Conservation (phyloP, 2,888 invertebrate species). For the Rhingia rostrata region DNA sequence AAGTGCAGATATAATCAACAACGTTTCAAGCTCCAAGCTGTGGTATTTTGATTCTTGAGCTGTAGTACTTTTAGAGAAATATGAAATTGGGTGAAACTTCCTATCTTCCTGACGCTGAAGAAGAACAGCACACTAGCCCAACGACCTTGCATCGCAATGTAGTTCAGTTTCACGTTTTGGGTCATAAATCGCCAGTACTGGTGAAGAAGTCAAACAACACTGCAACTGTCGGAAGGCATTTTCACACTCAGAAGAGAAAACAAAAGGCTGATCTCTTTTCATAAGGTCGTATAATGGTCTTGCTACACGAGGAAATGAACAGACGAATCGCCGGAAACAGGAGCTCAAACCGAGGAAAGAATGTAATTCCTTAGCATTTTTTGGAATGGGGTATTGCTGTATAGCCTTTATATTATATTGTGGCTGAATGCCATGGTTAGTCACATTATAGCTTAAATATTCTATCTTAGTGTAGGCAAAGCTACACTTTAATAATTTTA, state of each 20-base stretch:
- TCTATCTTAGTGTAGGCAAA: constrained; percentile 7
- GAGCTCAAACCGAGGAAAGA: constrained; percentile 20
- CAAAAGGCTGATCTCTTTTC: constrained; percentile 28
- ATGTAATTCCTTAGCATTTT: constrained; percentile 3
- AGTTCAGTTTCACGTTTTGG: constrained; percentile 75
- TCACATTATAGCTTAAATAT: constrained; percentile 9
- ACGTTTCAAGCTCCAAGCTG: constrained; percentile 77
- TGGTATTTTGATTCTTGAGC: constrained; percentile 74
- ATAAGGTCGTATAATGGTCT: constrained; percentile 25
- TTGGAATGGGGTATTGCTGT: constrained; percentile 9
- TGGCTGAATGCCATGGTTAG: background rate
- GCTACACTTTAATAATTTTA: background rate
- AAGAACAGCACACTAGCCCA: constrained; percentile 76
- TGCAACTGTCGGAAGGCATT: background rate
- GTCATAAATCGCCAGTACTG: constrained; percentile 77
- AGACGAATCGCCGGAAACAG: constrained; percentile 9
- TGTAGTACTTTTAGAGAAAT: constrained; percentile 76
- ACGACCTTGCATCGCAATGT: constrained; percentile 77
- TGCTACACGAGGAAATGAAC: constrained; percentile 3
- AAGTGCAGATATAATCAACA: constrained; percentile 75
- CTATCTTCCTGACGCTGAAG: constrained; percentile 73
- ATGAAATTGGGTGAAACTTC: constrained; percentile 76
- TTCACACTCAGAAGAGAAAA: constrained; percentile 15
- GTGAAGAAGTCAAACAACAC: constrained; percentile 20
- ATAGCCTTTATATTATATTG: background rate